Evolutionary conservation across 2,888 invertebrate species (phyloP).

Genomic region (Oscheius sp.): DNA sequence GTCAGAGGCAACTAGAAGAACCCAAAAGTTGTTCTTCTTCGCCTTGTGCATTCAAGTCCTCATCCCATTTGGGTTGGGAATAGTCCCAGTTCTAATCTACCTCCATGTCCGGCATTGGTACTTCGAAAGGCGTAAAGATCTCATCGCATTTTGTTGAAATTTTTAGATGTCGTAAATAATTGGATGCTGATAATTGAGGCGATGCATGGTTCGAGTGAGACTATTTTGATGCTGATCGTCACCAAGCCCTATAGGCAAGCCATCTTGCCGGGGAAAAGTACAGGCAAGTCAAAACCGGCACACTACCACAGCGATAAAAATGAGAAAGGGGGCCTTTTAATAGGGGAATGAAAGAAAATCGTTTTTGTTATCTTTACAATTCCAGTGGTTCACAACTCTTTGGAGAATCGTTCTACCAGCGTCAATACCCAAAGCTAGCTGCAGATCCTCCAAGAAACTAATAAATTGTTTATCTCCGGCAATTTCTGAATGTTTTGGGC

Average conservation of each 20-base stretch:
- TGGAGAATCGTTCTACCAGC: too few species aligned
- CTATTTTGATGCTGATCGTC: constrained; percentile 1
- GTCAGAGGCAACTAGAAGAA: not conserved
- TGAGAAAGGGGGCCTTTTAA: too few species aligned
- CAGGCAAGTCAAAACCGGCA: too few species aligned
- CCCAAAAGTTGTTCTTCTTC: not conserved
- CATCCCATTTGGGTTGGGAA: not conserved
- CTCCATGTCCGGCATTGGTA: constrained; percentile 15
- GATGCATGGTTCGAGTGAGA: constrained; percentile 1
- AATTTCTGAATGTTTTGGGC: too few species aligned
- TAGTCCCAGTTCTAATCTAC: not conserved
- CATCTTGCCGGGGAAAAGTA: not conserved
- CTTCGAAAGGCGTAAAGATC: not conserved
- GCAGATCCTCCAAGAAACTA: too few species aligned
- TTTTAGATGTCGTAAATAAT: not conserved
- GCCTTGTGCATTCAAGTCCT: not conserved
- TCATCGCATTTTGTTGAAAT: not conserved
- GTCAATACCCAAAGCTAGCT: too few species aligned
- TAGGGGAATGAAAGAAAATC: too few species aligned
- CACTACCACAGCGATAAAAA: too few species aligned
- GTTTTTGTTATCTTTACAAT: too few species aligned
- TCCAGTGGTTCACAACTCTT: too few species aligned
- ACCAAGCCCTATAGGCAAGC: not conserved
- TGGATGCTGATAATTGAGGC: constrained; percentile 11
- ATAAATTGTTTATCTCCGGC: too few species aligned